A percentile compares a stretch with the other conserved stretches of the same genome.
Conservation (phyloP, 2,888 invertebrate species). For the Synergus umbraculus region DNA sequence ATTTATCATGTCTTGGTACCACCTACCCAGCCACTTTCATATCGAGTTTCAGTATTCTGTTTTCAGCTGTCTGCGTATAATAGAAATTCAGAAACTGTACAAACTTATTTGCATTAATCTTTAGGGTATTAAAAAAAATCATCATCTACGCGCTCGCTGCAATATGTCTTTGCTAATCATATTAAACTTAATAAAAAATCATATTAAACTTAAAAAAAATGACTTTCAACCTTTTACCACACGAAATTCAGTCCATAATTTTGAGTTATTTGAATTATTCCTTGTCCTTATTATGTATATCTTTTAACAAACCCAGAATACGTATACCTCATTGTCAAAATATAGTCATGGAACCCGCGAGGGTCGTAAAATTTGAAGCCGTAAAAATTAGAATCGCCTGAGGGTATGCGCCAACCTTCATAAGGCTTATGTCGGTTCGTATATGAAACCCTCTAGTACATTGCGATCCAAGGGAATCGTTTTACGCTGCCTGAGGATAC, state of each 20-base stretch:
- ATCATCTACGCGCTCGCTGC: too few species aligned
- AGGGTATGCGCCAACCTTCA: constrained; percentile 47
- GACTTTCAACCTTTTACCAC: too few species aligned
- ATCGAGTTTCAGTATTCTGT: background rate
- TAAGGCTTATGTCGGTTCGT: constrained; percentile 53
- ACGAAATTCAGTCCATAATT: background rate
- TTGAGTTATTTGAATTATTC: too few species aligned
- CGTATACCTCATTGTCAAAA: constrained; percentile 32
- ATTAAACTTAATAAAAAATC: too few species aligned
- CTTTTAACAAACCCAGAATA: background rate
- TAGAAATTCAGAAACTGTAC: background rate
- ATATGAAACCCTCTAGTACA: constrained; percentile 46
- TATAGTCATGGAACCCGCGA: constrained; percentile 43
- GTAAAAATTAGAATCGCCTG: constrained; percentile 58
- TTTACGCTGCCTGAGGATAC: constrained; percentile 50
- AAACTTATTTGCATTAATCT: too few species aligned
- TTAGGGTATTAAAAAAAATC: too few species aligned
- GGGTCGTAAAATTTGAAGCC: constrained; percentile 57
- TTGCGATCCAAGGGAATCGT: constrained; percentile 49
- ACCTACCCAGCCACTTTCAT: background rate
- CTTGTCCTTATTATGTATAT: background rate
- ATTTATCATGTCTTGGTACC: constrained; percentile 28
- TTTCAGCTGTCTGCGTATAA: background rate
- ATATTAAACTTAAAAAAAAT: too few species aligned
- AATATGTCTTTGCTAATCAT: too few species aligned